These are phyloP conservation scores for Lepisosteus oculatus DNA, from an alignment of 2,113 vertebrate genomes.

Conservation along the genomic window DNA sequence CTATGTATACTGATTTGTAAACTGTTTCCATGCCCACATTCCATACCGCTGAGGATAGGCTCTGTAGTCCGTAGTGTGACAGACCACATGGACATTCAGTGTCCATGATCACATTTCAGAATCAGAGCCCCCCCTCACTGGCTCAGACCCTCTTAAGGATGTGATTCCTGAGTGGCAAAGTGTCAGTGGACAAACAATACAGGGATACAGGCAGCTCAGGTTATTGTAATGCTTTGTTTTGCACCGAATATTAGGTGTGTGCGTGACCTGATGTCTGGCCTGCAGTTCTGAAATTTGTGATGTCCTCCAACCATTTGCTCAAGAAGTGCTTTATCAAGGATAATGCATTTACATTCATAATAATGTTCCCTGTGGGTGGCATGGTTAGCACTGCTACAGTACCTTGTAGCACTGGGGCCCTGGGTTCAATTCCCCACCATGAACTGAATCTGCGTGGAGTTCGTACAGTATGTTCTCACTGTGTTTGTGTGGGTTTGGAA, in stretches of 20 bases:
- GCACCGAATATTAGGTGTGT: slow-evolving; percentile 13
- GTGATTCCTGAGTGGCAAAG: slow-evolving; percentile 3
- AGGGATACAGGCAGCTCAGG: background rate
- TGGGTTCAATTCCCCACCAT: too few species aligned
- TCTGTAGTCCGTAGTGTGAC: slow-evolving; percentile 10
- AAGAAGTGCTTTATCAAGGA: too few species aligned
- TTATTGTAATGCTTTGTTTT: slow-evolving; percentile 2
- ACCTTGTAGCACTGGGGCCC: too few species aligned
- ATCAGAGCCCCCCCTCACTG: background rate
- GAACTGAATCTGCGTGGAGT: too few species aligned
- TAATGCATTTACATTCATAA: too few species aligned
- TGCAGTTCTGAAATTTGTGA: too few species aligned
- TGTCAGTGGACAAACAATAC: slow-evolving; percentile 1
- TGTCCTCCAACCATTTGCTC: too few species aligned
- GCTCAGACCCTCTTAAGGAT: background rate
- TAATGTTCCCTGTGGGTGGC: too few species aligned
- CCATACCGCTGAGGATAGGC: background rate
- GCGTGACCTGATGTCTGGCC: background rate
- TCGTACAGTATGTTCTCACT: too few species aligned
- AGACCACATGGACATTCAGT: slow-evolving; percentile 1
- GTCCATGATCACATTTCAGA: background rate
- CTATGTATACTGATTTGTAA: background rate
- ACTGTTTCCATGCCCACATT: slow-evolving; percentile 14
- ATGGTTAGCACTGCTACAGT: too few species aligned
- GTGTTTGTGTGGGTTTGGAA: too few species aligned